Evolutionary conservation across 2,888 invertebrate genomes (phyloP).

Genomic region (Calliopum simillimum): DNA sequence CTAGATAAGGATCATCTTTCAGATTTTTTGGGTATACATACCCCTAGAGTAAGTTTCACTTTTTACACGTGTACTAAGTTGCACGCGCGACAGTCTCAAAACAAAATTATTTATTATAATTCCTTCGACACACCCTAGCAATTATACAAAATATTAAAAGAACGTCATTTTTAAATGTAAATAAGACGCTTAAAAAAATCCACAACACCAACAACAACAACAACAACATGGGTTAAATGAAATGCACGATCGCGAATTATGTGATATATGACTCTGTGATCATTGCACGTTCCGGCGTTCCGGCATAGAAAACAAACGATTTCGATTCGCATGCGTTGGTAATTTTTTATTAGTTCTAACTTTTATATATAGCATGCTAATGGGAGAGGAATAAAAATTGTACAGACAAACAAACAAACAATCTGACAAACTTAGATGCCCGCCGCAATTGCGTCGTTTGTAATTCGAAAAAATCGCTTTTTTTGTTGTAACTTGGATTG

Average conservation of each 20-base stretch:
- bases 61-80: background rate
- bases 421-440: background rate
- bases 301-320: background rate
- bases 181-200: background rate
- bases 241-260: constrained; percentile 9
- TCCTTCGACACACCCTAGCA: too few relatives aligned
- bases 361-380: background rate
- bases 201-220: too few relatives aligned
- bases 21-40: too few relatives aligned
- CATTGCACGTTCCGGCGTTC: constrained; percentile 13
- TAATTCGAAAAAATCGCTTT: too few relatives aligned
- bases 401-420: background rate
- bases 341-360: background rate
- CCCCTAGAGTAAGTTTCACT: too few relatives aligned
- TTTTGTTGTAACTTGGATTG: too few relatives aligned
- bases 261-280: background rate
- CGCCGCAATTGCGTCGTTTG: too few relatives aligned
- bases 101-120: background rate
- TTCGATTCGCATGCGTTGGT: constrained; percentile 11
- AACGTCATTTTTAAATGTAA: constrained; percentile 4
- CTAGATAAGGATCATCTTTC: too few relatives aligned
- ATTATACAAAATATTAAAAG: background rate
- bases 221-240: background rate
- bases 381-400: background rate
- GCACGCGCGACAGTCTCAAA: background rate